Evolutionary conservation across 92 coral and sea anemone genomes (phyloP), one percentile per base, ranked within the genome.

Genomic region (Epizoanthus ramosus): DNA sequence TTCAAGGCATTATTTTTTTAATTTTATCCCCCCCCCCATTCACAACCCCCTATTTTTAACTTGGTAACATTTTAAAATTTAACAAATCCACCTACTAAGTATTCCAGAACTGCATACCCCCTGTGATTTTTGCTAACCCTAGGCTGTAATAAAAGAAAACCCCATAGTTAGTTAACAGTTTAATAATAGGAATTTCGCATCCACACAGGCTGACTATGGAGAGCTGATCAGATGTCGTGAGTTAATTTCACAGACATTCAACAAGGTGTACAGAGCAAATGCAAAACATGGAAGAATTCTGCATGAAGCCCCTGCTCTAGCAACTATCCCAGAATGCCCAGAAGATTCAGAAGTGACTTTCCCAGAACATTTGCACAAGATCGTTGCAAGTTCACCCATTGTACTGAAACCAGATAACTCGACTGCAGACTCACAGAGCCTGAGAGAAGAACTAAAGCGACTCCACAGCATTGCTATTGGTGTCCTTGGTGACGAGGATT

Each of bases 161-260:
- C 45, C 21, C 66, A 8, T 28, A 43, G 17, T 0, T 28, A 43
- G 17, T 0, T 39, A 43, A 17, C 22, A 50, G 24, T 33, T 73
- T 53, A 8, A 15, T 73, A 1, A 73, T n/a, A 16, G 21, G 19
- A 74, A 57, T 39, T 37, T 76, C 69, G 10, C 14, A 47, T 60
- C 64, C 18, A 14, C 35, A 59, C 52, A 80, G 85, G 73, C 67
- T 63, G 93, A 90, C 69, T 87, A 86, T 83, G 88, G 90, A 52
- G 93, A 90, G 64, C 83, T 90, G 50, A 90, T 90, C 56, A 83
- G 85, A 54, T 90, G 93, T 35, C 93, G 90, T 71, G 93, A 86
- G 71, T 41, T 90, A 71, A 59, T 90, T 35, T 84, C 57, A n/a
- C 83, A 85, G 39, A 57, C 88, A 69, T 89, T 85, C 63, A 25